Conservation (phyloP, 2,888 invertebrate genomes). For the Aplocera efformata region DNA sequence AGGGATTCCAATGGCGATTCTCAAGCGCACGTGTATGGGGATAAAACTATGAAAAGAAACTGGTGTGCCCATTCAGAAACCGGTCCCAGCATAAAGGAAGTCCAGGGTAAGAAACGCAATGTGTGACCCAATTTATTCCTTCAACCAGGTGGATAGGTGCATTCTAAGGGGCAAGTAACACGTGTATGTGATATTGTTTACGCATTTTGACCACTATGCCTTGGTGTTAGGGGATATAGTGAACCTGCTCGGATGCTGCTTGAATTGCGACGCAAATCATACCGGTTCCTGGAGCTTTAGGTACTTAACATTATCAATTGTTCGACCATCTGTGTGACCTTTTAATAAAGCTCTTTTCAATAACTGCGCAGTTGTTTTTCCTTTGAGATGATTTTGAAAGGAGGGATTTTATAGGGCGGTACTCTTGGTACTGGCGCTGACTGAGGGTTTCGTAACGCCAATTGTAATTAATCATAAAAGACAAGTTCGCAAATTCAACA, state of each 20-base stretch:
- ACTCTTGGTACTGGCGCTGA: no score
- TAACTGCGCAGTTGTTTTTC: conserved; percentile 10
- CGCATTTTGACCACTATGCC: conserved; percentile 22
- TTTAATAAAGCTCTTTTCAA: conserved; percentile 36
- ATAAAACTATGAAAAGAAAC: conserved; percentile 52
- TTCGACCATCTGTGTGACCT: conserved; percentile 59
- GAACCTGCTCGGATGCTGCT: conserved; percentile 30
- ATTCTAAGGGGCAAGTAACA: conserved; percentile 49
- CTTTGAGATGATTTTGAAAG: no score
- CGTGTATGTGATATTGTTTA: conserved; percentile 13
- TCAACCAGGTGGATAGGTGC: conserved; percentile 70
- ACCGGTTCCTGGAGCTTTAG: conserved; percentile 52
- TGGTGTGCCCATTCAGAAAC: conserved; percentile 40
- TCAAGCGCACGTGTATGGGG: conserved; percentile 67
- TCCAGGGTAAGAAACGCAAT: conserved; percentile 52
- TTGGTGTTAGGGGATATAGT: conserved; percentile 19
- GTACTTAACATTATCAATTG: conserved; percentile 45
- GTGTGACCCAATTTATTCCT: conserved; percentile 73
- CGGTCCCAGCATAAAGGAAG: conserved; percentile 44
- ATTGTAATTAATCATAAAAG: no score
- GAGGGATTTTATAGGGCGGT: no score
- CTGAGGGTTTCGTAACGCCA: no score
- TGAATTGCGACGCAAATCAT: conserved; percentile 55
- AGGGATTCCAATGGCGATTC: conserved; percentile 40
- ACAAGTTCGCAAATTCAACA: no score